Percentiles rank a stretch among this genome's conserved stretches.
Evolutionary conservation across 2,797 vertebrate species (phyloP).

Genomic region (Margarornis squamiger): DNA sequence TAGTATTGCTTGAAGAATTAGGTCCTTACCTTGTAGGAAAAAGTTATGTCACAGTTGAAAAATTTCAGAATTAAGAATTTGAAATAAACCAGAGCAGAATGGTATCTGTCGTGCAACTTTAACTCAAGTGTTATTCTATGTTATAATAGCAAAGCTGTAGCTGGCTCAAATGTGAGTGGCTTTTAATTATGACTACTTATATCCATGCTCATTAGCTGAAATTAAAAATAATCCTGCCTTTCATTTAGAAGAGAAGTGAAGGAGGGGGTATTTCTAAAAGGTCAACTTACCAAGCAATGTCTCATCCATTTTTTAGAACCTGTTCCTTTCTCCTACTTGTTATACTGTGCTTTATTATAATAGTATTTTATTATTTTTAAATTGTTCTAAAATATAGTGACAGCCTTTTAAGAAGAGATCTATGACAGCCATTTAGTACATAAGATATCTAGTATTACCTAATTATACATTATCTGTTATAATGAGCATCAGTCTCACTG

Average conservation of each 20-base stretch:
- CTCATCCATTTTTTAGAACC: neutral
- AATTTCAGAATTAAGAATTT: neutral
- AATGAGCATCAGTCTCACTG: neutral
- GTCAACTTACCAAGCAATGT: neutral
- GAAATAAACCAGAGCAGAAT: neutral
- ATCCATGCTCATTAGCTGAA: neutral
- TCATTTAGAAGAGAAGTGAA: neutral
- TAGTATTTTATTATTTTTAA: neutral
- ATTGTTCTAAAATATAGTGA: neutral
- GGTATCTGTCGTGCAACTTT: neutral
- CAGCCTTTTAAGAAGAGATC: neutral
- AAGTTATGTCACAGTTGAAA: neutral
- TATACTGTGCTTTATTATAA: neutral
- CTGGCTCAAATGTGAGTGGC: neutral
- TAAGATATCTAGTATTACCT: neutral
- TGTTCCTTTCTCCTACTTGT: neutral
- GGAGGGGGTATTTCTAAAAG: neutral
- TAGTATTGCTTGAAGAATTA: neutral
- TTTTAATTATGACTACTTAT: neutral
- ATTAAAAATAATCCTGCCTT: constrained; percentile 23
- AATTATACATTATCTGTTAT: neutral
- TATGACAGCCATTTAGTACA: neutral
- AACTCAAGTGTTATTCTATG: neutral
- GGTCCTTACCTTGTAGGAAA: neutral
- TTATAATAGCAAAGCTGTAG: neutral